Evolutionary conservation across 1,140 invertebrate species (phyloP).

Genomic region (Melitaea cinxia): DNA sequence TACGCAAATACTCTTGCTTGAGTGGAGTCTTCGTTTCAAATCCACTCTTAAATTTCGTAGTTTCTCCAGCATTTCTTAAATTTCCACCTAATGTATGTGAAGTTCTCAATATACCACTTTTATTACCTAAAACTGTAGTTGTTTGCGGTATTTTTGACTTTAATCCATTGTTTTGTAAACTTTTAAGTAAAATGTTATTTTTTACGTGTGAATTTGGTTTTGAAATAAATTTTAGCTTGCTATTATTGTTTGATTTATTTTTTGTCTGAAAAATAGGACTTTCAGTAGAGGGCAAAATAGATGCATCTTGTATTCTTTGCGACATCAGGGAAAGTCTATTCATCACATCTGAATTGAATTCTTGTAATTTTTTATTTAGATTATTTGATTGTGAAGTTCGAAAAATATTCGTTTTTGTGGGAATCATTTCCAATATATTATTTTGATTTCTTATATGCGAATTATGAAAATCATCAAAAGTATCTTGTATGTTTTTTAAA

Average conservation of each 20-base stretch:
- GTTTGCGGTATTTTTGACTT: neutral
- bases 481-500: constrained; percentile 32
- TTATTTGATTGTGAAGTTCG: constrained; percentile 48
- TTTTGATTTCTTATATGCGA: constrained; percentile 35
- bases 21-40: neutral
- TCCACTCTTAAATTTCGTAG: neutral
- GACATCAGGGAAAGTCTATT: constrained; percentile 48
- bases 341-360: constrained; percentile 54
- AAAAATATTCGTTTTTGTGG: constrained; percentile 40
- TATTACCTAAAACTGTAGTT: neutral
- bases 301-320: constrained; percentile 32
- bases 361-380: constrained; percentile 53
- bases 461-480: constrained; percentile 25
- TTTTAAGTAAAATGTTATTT: neutral
- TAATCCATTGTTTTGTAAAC: neutral
- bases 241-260: neutral
- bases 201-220: neutral
- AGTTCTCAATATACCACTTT: neutral
- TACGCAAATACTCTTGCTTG: constrained; percentile 26
- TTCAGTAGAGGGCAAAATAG: neutral
- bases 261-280: neutral
- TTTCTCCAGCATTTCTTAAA: neutral
- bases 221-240: neutral
- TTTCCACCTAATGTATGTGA: neutral
- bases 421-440: constrained; percentile 32